Evolutionary conservation across 2,797 vertebrate genomes (phyloP), one percentile per base, ranked within the genome.

Genomic region (Rhyacichthys aspro): DNA sequence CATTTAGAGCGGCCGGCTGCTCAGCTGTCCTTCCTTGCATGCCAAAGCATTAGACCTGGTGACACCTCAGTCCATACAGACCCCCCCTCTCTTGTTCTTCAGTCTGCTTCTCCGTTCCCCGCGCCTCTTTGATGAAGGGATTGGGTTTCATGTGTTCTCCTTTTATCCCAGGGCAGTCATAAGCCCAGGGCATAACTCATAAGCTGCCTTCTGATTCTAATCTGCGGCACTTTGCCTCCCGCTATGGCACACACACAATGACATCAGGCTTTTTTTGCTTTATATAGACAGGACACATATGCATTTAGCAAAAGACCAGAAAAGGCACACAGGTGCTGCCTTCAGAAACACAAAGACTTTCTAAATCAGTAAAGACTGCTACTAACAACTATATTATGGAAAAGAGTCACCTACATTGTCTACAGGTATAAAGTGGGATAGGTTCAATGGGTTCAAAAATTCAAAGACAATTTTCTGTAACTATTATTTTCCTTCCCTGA

Each of bases 51-150:
- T 87, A 89, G 83, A 86, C 75, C 75, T 76, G 86, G 83, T 90
- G 83, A 90, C 89, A 91, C 87, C 86, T 88, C 86, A 69, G 83
- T 84, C 72, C 58, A 66, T 57, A 45, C 64, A 59, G 57, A 58
- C 55, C 63, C 44, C 45, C 50, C 48, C 41, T 17, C 47, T 43
- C 74, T 53, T 16, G 54, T 70, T 79, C 81, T 77, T 65, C 43
- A 17, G 56, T 63, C 76, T 57, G 70, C 76, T 66, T 61, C 79
- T 82, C 79, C 70, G 54, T 72, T 85, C 79, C 86, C 92, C 79
- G 91, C 83, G 76, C 74, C 83, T 84, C 91, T 93, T 93, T 93
- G 90, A 94, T 91, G 91, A 87, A 75, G 75, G 86, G 91, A 90
- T 93, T 83, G 87, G 76, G 87, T 93, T 91, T 92, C 91, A 89